Conservation (phyloP, 2,797 vertebrate species). For the Phataginus tricuspis region DNA sequence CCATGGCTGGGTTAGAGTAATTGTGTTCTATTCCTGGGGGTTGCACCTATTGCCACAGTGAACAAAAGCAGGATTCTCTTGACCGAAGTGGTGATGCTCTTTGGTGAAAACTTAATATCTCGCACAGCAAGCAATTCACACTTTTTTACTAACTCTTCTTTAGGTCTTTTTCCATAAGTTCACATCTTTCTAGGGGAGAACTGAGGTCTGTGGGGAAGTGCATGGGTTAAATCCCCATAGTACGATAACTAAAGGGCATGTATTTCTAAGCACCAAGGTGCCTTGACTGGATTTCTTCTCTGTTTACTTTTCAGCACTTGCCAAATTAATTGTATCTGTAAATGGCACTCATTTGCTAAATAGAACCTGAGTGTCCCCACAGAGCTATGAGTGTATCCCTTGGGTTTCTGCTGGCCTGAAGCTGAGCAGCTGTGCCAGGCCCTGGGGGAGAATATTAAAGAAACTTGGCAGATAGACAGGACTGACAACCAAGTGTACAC, state of each 20-base stretch:
- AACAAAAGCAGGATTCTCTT: neutral
- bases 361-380: neutral
- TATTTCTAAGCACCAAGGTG: neutral
- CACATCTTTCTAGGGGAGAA: neutral
- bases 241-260: neutral
- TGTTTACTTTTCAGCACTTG: slow-evolving; percentile 34
- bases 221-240: neutral
- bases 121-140: neutral
- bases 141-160: neutral
- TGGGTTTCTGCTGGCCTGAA: neutral
- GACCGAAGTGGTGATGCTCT: neutral
- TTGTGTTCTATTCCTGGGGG: neutral
- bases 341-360: slow-evolving; percentile 22
- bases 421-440: neutral
- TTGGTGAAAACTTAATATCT: neutral
- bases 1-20: neutral
- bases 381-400: neutral
- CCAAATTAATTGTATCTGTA: slow-evolving; percentile 30
- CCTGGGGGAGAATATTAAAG: neutral
- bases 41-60: neutral
- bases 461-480: neutral
- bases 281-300: slow-evolving; percentile 41
- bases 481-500: neutral
- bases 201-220: neutral
- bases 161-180: neutral